Evolutionary conservation across 2,797 vertebrate genomes (phyloP).

Genomic region (Sebastes dallii): DNA sequence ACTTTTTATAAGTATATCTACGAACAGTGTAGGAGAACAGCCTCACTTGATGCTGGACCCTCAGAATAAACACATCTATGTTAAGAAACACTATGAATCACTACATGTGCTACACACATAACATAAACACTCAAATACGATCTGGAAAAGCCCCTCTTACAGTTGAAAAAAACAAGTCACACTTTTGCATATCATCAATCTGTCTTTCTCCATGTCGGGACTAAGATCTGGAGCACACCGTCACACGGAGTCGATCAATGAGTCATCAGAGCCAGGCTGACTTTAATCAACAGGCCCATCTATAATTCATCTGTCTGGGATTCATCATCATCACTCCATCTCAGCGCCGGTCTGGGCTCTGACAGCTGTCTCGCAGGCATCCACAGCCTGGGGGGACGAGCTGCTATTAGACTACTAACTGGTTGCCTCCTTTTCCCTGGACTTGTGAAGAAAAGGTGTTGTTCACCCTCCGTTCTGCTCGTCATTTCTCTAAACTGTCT

Average conservation of each 20-base stretch:
- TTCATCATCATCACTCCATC: slow-evolving; percentile 73
- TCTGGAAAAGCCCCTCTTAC: background rate
- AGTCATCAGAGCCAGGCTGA: slow-evolving; percentile 59
- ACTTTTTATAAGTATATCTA: too few relatives aligned
- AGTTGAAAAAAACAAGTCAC: background rate
- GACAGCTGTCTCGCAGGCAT: slow-evolving; percentile 69
- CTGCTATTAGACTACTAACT: slow-evolving; percentile 42
- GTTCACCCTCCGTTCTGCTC: slow-evolving; percentile 1
- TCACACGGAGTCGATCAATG: slow-evolving; percentile 63
- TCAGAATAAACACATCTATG: background rate
- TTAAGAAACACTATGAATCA: background rate
- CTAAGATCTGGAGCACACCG: slow-evolving; percentile 37
- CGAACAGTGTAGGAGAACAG: too few relatives aligned
- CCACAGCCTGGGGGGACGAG: slow-evolving; percentile 46
- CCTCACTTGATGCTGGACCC: background rate
- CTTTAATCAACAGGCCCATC: slow-evolving; percentile 78
- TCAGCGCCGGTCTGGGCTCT: slow-evolving; percentile 46
- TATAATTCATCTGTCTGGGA: slow-evolving; percentile 81
- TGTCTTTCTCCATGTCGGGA: slow-evolving; percentile 13
- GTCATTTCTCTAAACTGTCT: slow-evolving; percentile 18
- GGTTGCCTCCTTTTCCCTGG: slow-evolving; percentile 17
- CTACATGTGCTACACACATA: background rate
- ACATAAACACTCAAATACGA: background rate
- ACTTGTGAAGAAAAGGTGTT: slow-evolving; percentile 25
- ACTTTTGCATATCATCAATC: background rate